Evolutionary conservation across 2,797 vertebrate species (phyloP).

Genomic region (Okamejei kenojei): DNA sequence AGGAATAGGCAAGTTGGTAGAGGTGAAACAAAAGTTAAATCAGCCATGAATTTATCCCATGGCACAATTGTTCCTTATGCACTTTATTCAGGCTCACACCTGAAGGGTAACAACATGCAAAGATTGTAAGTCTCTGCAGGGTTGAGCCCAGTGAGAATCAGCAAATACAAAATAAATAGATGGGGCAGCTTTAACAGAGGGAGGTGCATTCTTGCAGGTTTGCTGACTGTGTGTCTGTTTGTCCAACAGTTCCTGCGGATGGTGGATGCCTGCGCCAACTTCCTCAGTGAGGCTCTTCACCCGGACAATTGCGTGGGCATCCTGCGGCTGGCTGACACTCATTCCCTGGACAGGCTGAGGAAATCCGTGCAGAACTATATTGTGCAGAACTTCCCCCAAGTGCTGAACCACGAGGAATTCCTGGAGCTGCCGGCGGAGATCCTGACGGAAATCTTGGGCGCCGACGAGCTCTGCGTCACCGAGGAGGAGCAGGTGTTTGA

Average conservation of each 20-base stretch:
- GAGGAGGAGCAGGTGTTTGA: slow-evolving; percentile 84
- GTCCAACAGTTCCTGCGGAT: slow-evolving; percentile 77
- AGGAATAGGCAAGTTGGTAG: too few species aligned
- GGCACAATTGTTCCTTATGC: too few species aligned
- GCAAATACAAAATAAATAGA: neutral
- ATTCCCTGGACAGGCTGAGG: slow-evolving; percentile 68
- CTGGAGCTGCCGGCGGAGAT: slow-evolving; percentile 71
- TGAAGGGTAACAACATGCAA: neutral
- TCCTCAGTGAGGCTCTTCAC: slow-evolving; percentile 77
- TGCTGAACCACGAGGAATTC: slow-evolving; percentile 75
- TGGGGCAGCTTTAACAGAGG: too few species aligned
- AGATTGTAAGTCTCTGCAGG: neutral
- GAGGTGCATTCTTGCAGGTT: neutral
- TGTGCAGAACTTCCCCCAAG: slow-evolving; percentile 74
- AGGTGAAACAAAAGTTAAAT: too few species aligned
- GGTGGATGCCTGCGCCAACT: slow-evolving; percentile 80
- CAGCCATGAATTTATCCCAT: too few species aligned
- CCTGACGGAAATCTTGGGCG: slow-evolving; percentile 68
- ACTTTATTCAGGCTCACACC: neutral
- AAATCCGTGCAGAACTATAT: slow-evolving; percentile 74
- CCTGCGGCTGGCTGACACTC: slow-evolving; percentile 76
- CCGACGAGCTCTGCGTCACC: slow-evolving; percentile 77
- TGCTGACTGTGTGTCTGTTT: neutral
- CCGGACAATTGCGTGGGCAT: slow-evolving; percentile 87
- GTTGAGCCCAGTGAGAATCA: neutral